Base-by-base conservation (phyloP, 2,888 invertebrate genomes). In the Mellilla xanthometata region DNA sequence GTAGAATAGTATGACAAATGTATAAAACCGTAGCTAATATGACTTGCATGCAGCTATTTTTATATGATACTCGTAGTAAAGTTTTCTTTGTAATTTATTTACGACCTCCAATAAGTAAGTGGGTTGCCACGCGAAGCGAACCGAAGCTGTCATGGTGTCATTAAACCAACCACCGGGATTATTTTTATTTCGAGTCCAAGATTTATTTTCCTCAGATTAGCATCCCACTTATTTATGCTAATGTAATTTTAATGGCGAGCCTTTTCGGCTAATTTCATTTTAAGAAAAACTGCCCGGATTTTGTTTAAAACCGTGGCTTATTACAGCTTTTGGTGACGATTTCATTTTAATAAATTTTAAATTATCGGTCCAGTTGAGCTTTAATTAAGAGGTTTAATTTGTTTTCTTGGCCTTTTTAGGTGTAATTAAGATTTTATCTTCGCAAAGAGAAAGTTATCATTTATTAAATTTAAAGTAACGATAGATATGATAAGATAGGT, bases 151-250 rank as follows among this genome's bases (percentile, higher is more conserved):
- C 78, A 78, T 62, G 68, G 62, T 67, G 68, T 79, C 81, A 79
- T 78, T 76, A 76, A 78, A 73, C 63, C 72, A 57, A 56, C 68
- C 65, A 61, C 62, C 48, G 65, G 78, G 81, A 81, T 87, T 85
- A 82, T 86, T 87, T 88, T 88, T 85, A 85, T 86, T 85, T 76
- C 80, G 68, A 65, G 42, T 65, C 66, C 68, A 74, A 85, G 85
- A 88, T 88, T 89, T 89, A 88, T 88, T 87, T 81, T 79, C 80
- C 77, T 78, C 72, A 85, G 87, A 89, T 89, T 89, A 89, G 86
- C 88, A 85, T 85, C 82, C 76, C 81, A 81, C 85, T 87, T 87
- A 87, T 88, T 89, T 88, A 88, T 89, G 88, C 86, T 89, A 89
- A 89, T 89, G 88, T 86, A 85, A 87, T 89, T 89, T 89, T 88